phyloP scores from a whole-genome alignment of 2,113 vertebrate genomes.

The Notarius lentiginosus region DNA sequence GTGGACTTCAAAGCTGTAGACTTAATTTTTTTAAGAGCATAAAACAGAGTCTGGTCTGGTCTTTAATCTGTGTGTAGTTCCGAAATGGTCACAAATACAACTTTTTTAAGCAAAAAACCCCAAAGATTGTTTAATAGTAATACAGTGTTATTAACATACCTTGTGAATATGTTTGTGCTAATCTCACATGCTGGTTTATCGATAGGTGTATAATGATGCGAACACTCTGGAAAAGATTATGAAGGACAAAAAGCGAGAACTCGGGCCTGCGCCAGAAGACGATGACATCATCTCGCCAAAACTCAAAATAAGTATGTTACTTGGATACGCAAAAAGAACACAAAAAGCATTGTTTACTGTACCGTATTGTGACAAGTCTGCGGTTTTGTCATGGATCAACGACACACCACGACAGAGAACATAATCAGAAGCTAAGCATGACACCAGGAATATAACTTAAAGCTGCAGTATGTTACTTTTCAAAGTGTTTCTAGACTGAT shows the following conservation, averaged over 20 bases:
- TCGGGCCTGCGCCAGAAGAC: slow-evolving; percentile 88
- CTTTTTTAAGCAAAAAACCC: not conserved
- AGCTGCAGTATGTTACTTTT: not conserved
- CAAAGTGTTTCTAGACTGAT: not conserved
- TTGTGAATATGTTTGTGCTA: not conserved
- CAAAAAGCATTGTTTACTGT: not conserved
- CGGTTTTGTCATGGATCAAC: not conserved
- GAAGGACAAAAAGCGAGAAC: slow-evolving; percentile 90
- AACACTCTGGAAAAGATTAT: slow-evolving; percentile 93
- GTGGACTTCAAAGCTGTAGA: not conserved
- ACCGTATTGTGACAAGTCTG: not conserved
- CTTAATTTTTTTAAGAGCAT: not conserved
- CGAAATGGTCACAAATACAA: not conserved
- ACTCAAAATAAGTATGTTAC: slow-evolving; percentile 90
- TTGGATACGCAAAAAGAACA: not conserved
- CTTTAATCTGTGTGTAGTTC: not conserved
- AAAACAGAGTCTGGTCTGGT: not conserved
- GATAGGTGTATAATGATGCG: slow-evolving; percentile 95
- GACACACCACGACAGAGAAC: not conserved
- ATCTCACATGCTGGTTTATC: slow-evolving; percentile 10
- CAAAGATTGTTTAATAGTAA: not conserved
- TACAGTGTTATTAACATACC: not conserved
- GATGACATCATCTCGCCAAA: slow-evolving; percentile 95
- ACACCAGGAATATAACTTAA: not conserved
- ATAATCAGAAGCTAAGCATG: not conserved